phyloP scores from a whole-genome alignment of 2,797 vertebrate genomes.

The Sebastiscus tertius region DNA sequence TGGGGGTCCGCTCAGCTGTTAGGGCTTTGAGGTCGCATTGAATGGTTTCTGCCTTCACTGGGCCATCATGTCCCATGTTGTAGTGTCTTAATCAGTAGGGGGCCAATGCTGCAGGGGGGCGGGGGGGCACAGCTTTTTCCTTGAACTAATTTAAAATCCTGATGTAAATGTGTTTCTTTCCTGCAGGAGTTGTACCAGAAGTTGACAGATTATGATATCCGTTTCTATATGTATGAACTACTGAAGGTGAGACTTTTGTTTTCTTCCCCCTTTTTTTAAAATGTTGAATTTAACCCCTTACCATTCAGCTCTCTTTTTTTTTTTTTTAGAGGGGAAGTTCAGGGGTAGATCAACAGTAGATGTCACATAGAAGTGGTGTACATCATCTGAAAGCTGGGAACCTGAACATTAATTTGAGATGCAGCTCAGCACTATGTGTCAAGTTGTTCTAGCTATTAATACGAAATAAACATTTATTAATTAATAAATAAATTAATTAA shows the following conservation, averaged over 20 bases:
- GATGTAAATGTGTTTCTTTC: conserved; percentile 18
- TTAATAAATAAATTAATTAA: too few species aligned
- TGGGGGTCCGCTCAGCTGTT: background rate
- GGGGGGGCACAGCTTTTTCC: background rate
- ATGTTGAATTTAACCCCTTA: background rate
- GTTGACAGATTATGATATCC: conserved; percentile 98
- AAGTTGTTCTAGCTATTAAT: too few species aligned
- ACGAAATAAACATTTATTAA: too few species aligned
- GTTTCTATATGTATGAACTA: conserved; percentile 99
- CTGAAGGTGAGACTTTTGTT: conserved; percentile 88
- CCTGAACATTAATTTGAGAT: too few species aligned
- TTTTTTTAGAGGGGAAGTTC: too few species aligned
- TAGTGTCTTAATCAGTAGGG: background rate
- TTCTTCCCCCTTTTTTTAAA: background rate
- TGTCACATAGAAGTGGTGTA: too few species aligned
- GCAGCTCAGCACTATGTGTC: too few species aligned
- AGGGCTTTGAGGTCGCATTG: background rate
- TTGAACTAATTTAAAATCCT: background rate
- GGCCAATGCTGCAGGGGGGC: background rate
- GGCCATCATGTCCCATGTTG: background rate
- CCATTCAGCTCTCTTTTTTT: too few species aligned
- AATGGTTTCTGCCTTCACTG: background rate
- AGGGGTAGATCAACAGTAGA: too few species aligned
- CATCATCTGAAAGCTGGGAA: too few species aligned
- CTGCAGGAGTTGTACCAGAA: conserved; percentile 98